phyloP scores from a whole-genome alignment of 2,888 invertebrate species.

The Gibbula magus region DNA sequence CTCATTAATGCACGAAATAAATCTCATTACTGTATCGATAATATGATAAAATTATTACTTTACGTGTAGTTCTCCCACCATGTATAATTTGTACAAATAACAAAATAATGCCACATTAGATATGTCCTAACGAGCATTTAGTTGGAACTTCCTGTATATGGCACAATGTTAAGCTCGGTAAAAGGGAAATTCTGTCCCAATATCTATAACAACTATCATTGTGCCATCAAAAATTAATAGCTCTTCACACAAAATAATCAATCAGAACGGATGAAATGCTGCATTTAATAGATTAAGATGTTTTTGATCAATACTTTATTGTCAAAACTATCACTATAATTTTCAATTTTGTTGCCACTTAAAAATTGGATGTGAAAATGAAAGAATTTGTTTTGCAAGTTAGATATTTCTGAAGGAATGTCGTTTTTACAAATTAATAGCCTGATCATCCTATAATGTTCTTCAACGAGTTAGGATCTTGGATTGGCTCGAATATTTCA shows the following conservation, averaged over 20 bases:
- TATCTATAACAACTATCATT: background rate
- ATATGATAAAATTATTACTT: background rate
- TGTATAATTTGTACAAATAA: slow-evolving; percentile 5
- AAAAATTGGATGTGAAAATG: background rate
- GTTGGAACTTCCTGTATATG: background rate
- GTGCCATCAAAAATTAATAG: background rate
- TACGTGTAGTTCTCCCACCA: background rate
- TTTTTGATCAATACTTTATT: slow-evolving; percentile 6
- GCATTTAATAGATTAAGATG: background rate
- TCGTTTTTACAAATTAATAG: background rate
- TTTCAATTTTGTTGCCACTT: background rate
- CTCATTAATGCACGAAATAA: background rate
- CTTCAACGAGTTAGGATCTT: too few species aligned
- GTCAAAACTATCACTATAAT: background rate
- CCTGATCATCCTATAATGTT: too few species aligned
- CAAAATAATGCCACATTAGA: background rate
- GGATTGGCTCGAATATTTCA: too few species aligned
- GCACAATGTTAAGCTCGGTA: background rate
- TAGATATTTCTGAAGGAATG: background rate
- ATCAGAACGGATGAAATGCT: background rate
- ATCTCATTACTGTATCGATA: background rate
- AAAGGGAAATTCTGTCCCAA: background rate
- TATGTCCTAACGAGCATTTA: background rate
- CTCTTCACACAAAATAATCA: background rate
- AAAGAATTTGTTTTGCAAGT: slow-evolving; percentile 3